Conservation (phyloP, 1,140 invertebrate species). For the Branchinecta lindahli region DNA sequence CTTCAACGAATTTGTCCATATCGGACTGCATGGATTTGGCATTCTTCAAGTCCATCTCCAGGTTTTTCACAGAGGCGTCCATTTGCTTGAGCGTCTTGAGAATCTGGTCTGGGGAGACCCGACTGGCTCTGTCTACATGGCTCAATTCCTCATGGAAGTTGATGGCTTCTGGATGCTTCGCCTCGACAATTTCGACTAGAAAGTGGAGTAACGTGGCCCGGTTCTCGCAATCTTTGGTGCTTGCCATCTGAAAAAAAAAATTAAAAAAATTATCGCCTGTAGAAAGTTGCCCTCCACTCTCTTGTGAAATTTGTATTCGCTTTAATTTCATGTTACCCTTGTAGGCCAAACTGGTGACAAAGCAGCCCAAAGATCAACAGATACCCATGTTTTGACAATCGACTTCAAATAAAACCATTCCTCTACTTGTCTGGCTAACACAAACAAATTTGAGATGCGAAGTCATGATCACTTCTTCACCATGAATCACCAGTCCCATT, state of each 20-base stretch:
- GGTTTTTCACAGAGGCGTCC: conserved; percentile 63
- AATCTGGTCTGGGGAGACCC: conserved; percentile 70
- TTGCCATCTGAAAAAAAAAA: conserved; percentile 49
- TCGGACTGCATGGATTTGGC: conserved; percentile 54
- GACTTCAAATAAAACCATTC: too few relatives aligned
- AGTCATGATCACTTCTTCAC: too few relatives aligned
- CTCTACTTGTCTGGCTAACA: too few relatives aligned
- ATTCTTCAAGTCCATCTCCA: conserved; percentile 75
- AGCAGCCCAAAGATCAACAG: too few relatives aligned
- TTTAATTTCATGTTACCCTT: too few relatives aligned
- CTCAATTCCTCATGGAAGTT: conserved; percentile 71
- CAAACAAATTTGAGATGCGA: too few relatives aligned
- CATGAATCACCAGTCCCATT: too few relatives aligned
- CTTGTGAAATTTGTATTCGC: too few relatives aligned
- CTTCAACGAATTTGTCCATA: conserved; percentile 62
- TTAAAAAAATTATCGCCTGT: not conserved
- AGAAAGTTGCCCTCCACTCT: too few relatives aligned
- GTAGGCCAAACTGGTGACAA: too few relatives aligned
- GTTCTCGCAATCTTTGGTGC: conserved; percentile 86
- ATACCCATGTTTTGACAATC: too few relatives aligned
- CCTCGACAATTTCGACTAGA: conserved; percentile 70
- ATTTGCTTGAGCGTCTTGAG: conserved; percentile 70
- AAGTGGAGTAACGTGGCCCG: conserved; percentile 85
- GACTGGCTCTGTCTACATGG: conserved; percentile 63
- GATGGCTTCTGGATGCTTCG: conserved; percentile 66